Percentiles rank a stretch among this genome's conserved stretches.
Evolutionary conservation across 1,140 invertebrate species (phyloP).

Genomic region (Andrena cerasifolii): DNA sequence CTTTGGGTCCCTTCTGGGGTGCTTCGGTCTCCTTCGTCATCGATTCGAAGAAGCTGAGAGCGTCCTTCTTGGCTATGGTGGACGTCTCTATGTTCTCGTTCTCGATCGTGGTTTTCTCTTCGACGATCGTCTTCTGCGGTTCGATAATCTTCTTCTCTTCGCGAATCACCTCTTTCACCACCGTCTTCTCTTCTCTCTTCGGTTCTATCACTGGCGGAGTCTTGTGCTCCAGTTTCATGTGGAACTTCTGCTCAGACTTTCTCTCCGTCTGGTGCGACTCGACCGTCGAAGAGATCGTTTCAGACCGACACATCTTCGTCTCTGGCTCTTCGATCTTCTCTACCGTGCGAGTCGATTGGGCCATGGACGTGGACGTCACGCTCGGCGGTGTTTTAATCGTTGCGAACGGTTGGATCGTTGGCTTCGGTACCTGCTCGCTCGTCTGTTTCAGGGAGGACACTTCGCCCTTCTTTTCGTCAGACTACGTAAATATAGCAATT

Average conservation of each 20-base stretch:
- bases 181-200: constrained; percentile 64
- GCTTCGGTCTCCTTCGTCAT: constrained; percentile 81
- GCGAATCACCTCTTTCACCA: constrained; percentile 54
- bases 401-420: constrained; percentile 75
- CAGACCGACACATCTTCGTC: constrained; percentile 73
- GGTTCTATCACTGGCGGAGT: constrained; percentile 71
- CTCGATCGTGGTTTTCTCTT: constrained; percentile 64
- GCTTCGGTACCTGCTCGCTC: constrained; percentile 75
- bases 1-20: constrained; percentile 72
- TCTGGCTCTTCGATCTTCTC: constrained; percentile 65
- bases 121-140: constrained; percentile 43
- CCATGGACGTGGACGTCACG: not conserved
- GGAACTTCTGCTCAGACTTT: constrained; percentile 80
- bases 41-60: constrained; percentile 84
- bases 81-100: constrained; percentile 81
- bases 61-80: constrained; percentile 81
- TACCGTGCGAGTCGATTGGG: constrained; percentile 72
- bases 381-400: constrained; percentile 71
- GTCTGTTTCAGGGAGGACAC: constrained; percentile 75
- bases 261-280: constrained; percentile 79
- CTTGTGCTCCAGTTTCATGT: constrained; percentile 81
- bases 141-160: constrained; percentile 53
- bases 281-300: constrained; percentile 78
- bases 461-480: constrained; percentile 74
- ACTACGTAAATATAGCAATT: constrained; percentile 64